Base-by-base conservation (phyloP, 2,113 vertebrate species). In the Cyanoderma ruficeps region DNA sequence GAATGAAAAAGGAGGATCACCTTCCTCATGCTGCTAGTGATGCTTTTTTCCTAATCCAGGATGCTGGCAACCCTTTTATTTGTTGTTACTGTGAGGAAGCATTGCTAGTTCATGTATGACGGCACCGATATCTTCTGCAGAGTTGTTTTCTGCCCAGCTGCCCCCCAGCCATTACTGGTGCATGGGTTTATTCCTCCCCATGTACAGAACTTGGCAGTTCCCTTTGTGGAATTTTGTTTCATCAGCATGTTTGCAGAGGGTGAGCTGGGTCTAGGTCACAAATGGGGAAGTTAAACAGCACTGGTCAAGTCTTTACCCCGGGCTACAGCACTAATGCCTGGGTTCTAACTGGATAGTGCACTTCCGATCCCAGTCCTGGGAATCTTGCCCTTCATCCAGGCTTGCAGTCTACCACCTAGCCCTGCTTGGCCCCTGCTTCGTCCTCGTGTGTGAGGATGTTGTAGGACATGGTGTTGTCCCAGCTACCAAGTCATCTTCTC, bases 311-410 rank as follows among this genome's bases (percentile, higher is more conserved):
- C 5, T 24, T 17, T 60, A 3, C 44, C 47, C 20, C 33, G 41
- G 57, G 20, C 15, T 55, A 4, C 56, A 44, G 52, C 28, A 18
- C 22, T 53, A 5, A 4, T 44, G 42, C 28, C 28, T 49, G 49
- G 25, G 13, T 18, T 86, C 23, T 42, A 33, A 25, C n/a, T 49
- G 56, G 18, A 2, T 30, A 14, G 5, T 16, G 13, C 37, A 7
- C 10, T 0, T 9, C 28, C 46, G 33, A 46, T 67, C 16, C 35
- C 31, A 69, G 4, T 35, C 15, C 9, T 0, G 2, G 15, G 28
- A 49, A 33, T 47, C 13, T 47, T 8, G 0, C 22, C 17, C 35
- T 28, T 78, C 64, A 55, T 27, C 27, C 37, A 49, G 41, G 46
- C 41, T 70, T 74, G 24, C 68, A 71, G 22, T 37, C 27, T 2